phyloP scores from a whole-genome alignment of 2,888 invertebrate species.

The Tethea ocularis region DNA sequence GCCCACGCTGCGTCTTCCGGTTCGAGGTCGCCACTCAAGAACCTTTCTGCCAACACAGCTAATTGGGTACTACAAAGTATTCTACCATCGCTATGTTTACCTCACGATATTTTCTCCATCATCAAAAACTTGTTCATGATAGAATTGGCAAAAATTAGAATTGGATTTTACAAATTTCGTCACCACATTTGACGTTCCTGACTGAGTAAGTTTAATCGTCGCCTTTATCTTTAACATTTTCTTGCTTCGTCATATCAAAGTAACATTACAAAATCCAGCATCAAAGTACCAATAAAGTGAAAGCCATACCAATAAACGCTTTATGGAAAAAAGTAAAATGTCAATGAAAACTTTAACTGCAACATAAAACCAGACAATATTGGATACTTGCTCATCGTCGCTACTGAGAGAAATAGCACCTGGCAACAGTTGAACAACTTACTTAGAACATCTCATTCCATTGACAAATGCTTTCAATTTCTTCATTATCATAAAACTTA shows the following conservation, averaged over 20 bases:
- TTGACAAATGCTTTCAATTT: neutral
- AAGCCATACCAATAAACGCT: slow-evolving; percentile 66
- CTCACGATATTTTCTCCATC: too few relatives aligned
- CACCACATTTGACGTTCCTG: too few relatives aligned
- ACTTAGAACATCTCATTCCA: neutral
- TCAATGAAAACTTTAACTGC: slow-evolving; percentile 54
- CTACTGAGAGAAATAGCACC: neutral
- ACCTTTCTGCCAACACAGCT: too few relatives aligned
- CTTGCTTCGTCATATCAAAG: neutral
- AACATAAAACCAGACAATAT: slow-evolving; percentile 30
- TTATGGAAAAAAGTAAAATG: slow-evolving; percentile 69
- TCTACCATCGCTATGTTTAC: too few relatives aligned
- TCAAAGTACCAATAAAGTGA: slow-evolving; percentile 52
- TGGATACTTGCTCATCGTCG: neutral
- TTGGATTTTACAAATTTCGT: too few relatives aligned
- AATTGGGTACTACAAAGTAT: too few relatives aligned
- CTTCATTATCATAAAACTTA: neutral
- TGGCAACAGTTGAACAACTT: neutral
- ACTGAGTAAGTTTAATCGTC: too few relatives aligned
- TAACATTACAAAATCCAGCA: slow-evolving; percentile 46
- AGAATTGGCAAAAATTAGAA: too few relatives aligned
- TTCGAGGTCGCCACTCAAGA: too few relatives aligned
- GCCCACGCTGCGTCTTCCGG: too few relatives aligned
- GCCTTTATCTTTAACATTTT: too few relatives aligned
- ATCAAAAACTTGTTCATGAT: too few relatives aligned